Percentiles rank a stretch among this genome's conserved stretches.
phyloP scores from a whole-genome alignment of 2,888 invertebrate genomes.

The Rhamphomyia laevipes region DNA sequence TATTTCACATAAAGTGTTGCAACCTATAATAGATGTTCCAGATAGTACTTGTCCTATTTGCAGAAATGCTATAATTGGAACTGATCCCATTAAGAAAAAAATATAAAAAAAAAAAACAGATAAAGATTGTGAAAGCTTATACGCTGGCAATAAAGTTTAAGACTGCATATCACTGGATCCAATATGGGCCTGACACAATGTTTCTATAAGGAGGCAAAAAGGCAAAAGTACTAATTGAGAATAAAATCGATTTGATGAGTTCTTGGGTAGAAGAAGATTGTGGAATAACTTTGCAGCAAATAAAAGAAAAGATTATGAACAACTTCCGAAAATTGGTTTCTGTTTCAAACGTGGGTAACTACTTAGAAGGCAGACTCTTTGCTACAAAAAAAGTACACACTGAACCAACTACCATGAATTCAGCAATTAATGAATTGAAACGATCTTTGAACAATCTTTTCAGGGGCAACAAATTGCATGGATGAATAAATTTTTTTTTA shows the following conservation, averaged over 20 bases:
- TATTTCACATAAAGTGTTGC: not conserved
- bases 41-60: not conserved
- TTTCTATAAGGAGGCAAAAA: not conserved
- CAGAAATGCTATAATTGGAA: not conserved
- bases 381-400: not conserved
- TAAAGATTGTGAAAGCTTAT: not conserved
- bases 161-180: not conserved
- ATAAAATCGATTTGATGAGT: not conserved
- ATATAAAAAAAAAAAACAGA: not conserved
- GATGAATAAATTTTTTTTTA: slow-evolving; percentile 7
- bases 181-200: not conserved
- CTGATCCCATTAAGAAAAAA: not conserved
- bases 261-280: not conserved
- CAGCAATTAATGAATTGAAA: not conserved
- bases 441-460: not conserved
- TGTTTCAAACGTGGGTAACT: not conserved
- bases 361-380: not conserved
- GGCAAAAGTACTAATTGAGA: not conserved
- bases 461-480: slow-evolving; percentile 3
- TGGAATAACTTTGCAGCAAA: not conserved
- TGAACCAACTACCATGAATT: not conserved
- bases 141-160: not conserved
- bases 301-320: not conserved
- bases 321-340: too few relatives aligned
- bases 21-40: not conserved